phyloP scores from a whole-genome alignment of 30 jellyfish, hydroid and myxozoan species.

The Pelagia noctiluca region DNA sequence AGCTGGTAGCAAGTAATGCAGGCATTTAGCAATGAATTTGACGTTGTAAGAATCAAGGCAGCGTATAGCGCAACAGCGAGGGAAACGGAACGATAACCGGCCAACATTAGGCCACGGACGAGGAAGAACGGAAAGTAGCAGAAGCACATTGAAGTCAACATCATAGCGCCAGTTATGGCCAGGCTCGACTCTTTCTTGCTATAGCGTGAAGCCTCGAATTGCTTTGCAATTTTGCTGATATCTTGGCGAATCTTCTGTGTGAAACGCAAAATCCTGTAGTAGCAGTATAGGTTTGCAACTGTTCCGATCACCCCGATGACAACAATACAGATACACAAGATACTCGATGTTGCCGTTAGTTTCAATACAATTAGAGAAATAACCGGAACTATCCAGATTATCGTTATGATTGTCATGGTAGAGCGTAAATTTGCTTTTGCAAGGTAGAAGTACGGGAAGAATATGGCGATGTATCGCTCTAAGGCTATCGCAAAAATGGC shows the following conservation, averaged over 20 bases:
- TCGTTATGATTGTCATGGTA: not conserved
- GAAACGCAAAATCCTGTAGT: conserved; percentile 14
- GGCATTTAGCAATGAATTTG: conserved; percentile 53
- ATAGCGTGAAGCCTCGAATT: conserved; percentile 21
- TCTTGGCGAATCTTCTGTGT: conserved; percentile 50
- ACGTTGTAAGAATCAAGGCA: conserved; percentile 49
- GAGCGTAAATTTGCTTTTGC: conserved; percentile 9
- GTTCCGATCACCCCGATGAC: conserved; percentile 31
- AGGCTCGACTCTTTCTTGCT: conserved; percentile 35
- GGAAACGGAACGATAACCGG: not conserved
- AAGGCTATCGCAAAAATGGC: conserved; percentile 35
- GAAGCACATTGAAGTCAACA: conserved; percentile 12
- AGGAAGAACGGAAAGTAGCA: conserved; percentile 37
- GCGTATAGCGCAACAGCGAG: conserved; percentile 29
- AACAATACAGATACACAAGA: not conserved
- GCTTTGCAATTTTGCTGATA: conserved; percentile 7
- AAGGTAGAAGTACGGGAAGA: conserved; percentile 45
- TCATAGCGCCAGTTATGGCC: conserved; percentile 31
- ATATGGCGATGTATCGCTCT: conserved; percentile 48
- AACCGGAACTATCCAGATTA: conserved; percentile 26
- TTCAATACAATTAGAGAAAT: not conserved
- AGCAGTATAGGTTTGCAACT: conserved; percentile 10
- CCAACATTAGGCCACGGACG: not conserved
- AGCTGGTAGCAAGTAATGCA: conserved; percentile 29
- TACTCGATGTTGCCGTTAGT: not conserved